These are phyloP conservation scores for Aphelocoma californica DNA, from an alignment of 2,797 vertebrate species.

Conservation along the genomic window DNA sequence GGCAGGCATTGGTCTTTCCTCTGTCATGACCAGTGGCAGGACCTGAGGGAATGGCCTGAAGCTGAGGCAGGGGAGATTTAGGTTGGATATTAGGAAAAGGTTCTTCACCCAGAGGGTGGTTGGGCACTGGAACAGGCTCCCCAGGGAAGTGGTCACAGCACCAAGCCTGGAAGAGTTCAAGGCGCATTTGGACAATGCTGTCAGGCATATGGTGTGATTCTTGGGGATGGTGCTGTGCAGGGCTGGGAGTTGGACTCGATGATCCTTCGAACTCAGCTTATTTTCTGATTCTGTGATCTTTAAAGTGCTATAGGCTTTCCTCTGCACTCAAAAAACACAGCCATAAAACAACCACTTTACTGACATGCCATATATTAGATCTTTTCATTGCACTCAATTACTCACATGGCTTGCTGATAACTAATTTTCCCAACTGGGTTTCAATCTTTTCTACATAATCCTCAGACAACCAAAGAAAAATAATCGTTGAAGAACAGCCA, in stretches of 20 bases:
- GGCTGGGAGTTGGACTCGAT: rapidly evolving
- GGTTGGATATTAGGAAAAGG: background rate
- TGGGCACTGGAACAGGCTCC: background rate
- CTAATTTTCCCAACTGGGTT: constrained; percentile 57
- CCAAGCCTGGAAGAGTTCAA: background rate
- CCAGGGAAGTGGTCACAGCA: background rate
- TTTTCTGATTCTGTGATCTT: background rate
- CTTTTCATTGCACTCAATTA: background rate
- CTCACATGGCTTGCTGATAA: constrained; percentile 76
- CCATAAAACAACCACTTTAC: background rate
- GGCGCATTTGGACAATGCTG: background rate
- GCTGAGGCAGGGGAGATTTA: background rate
- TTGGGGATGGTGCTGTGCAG: background rate
- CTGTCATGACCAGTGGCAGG: background rate
- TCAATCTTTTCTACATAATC: constrained; percentile 77
- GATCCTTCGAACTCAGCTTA: background rate
- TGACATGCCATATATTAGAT: background rate
- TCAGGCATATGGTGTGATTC: too few relatives aligned
- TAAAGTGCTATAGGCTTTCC: background rate
- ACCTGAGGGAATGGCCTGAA: background rate
- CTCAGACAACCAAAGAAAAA: constrained; percentile 86
- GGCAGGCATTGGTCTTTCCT: background rate
- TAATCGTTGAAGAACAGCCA: constrained; percentile 42
- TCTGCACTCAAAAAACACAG: background rate
- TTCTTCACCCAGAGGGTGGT: background rate